phyloP scores from a whole-genome alignment of 2,113 vertebrate genomes.

The Peromyscus maniculatus region DNA sequence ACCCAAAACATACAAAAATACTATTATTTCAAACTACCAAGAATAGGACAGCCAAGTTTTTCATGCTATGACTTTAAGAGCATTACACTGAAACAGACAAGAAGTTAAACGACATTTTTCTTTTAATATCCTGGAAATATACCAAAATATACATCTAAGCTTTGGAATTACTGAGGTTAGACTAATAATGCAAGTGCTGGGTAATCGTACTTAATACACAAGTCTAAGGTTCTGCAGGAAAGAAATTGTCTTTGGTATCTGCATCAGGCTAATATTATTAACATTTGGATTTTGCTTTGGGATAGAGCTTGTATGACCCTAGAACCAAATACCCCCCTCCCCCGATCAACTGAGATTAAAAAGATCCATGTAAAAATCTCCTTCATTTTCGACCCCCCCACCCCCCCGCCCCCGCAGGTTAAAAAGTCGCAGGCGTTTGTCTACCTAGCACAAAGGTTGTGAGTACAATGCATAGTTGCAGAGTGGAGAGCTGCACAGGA shows the following conservation, averaged over 20 bases:
- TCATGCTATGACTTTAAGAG: slow-evolving; percentile 99
- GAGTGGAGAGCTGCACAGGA: slow-evolving; percentile 92
- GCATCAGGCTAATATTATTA: slow-evolving; percentile 99
- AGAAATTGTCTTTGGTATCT: slow-evolving; percentile 99
- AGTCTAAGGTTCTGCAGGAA: slow-evolving; percentile 96
- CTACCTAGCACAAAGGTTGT: slow-evolving; percentile 92
- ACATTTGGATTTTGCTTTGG: slow-evolving; percentile 99
- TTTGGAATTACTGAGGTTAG: slow-evolving; percentile 99
- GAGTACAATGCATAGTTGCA: slow-evolving; percentile 99
- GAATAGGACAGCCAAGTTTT: slow-evolving; percentile 98
- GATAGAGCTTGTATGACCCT: slow-evolving; percentile 98
- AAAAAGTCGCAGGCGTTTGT: slow-evolving; percentile 92
- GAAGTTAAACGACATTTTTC: slow-evolving; percentile 93
- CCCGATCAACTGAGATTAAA: slow-evolving; percentile 92
- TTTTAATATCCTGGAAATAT: slow-evolving; percentile 99
- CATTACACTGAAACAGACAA: slow-evolving; percentile 97
- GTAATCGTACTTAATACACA: slow-evolving; percentile 98
- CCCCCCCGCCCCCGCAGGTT: slow-evolving; percentile 83
- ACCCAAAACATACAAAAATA: slow-evolving; percentile 99
- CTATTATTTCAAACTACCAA: slow-evolving; percentile 99
- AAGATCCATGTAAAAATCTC: slow-evolving; percentile 95
- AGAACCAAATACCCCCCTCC: slow-evolving; percentile 92
- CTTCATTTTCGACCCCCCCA: slow-evolving; percentile 89
- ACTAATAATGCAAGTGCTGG: slow-evolving; percentile 99
- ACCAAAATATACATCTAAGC: slow-evolving; percentile 99